Evolutionary conservation across 1,140 invertebrate species (phyloP), one percentile per base, ranked within the genome.

Genomic region (Littorina saxatilis): DNA sequence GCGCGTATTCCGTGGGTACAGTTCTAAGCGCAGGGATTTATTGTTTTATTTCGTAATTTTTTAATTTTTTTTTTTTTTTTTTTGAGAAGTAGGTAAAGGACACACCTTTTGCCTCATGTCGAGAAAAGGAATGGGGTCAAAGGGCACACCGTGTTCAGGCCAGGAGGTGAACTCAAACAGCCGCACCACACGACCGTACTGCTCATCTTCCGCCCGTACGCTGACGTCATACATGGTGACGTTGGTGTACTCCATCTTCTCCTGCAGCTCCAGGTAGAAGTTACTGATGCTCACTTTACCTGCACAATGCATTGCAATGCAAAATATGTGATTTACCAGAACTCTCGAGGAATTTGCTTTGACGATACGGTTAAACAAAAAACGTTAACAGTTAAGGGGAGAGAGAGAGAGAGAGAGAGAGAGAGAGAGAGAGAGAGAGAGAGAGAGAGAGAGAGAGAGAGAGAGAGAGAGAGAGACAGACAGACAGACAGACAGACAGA

Each of bases 131-230:
- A 98, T 98, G 0, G 99, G 97, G 93, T 99, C 97, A 90, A 99
- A 97, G 1, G 98, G 98, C 0, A 98, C 97, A 0, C 98, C 98
- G 90, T 99, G 98, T 92, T 99, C 98, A 0, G 99, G 99, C 99
- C 99, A 99, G 0, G 98, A 98, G 0, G 98, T 99, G 90, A 99
- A 99, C 91, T 99, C 99, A 74, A 99, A 94, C 90, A 91, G 81
- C 50, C 81, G 84, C 3, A 92, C 88, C 7, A 61, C 35, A 47
- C 83, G 78, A 23, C 47, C 66, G 15, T 83, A 35, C 2, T 63
- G 43, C 17, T 80, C 73, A 11, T 27, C 68, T 20, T n/a, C 32
- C 3, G 7, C 55, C 15, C 70, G 35, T n/a, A 90, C 50, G 1
- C 83, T 73, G n/a, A 92, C 82, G 1, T 83, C 86, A 1, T 88